A percentile compares a stretch with the other conserved stretches of the same genome.
Evolutionary conservation across 2,113 vertebrate genomes (phyloP).

Genomic region (Furnarius figulus): DNA sequence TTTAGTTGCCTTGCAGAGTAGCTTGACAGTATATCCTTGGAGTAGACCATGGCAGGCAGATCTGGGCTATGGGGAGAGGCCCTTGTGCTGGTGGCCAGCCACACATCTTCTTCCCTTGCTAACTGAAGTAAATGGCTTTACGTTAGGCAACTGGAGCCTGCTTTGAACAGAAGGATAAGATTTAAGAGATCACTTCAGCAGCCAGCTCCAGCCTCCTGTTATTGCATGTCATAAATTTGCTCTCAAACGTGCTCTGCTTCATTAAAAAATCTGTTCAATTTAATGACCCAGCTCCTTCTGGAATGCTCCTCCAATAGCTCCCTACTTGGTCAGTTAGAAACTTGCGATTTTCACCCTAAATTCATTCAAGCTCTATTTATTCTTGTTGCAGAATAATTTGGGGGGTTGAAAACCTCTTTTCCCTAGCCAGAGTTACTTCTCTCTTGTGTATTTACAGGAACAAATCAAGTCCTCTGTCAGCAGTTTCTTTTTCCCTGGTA

Average conservation of each 20-base stretch:
- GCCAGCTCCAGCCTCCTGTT: neutral
- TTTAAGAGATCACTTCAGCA: neutral
- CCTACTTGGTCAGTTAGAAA: neutral
- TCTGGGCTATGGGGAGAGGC: neutral
- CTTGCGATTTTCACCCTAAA: neutral
- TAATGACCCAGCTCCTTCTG: neutral
- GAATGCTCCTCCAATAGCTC: neutral
- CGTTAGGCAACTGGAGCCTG: neutral
- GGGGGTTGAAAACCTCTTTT: neutral
- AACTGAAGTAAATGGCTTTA: neutral
- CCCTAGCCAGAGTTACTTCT: neutral
- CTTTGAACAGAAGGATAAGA: neutral
- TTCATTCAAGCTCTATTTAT: neutral
- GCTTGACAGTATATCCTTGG: neutral
- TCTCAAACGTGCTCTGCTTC: neutral
- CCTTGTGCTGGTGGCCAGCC: neutral
- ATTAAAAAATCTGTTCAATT: conserved; percentile 9
- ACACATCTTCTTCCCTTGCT: neutral
- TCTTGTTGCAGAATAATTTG: neutral
- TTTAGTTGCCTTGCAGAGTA: neutral
- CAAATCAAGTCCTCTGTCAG: neutral
- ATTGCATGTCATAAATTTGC: neutral
- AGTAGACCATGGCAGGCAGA: neutral
- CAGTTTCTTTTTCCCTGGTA: neutral
- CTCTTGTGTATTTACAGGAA: neutral